Evolutionary conservation across 2,113 vertebrate species (phyloP), one percentile per base, ranked within the genome.

Genomic region (Pelecanoides urinatrix): DNA sequence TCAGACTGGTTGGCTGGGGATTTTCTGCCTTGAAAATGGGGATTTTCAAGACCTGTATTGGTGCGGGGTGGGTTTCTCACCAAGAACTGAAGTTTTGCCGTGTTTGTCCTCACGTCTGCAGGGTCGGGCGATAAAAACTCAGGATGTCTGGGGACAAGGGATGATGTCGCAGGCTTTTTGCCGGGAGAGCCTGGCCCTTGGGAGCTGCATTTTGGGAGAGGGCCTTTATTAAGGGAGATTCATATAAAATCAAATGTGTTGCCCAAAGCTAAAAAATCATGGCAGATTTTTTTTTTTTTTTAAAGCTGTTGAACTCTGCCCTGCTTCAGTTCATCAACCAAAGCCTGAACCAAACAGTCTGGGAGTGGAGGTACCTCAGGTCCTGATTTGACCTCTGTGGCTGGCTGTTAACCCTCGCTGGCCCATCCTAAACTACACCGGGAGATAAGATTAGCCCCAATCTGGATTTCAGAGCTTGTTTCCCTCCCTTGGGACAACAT

Each of bases 271-370:
- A 87, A 82, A 53, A 82, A 88, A 78, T 63, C 11, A 1, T 2
- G 6, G 56, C 30, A 58, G 74, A 12, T 50, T 22, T 49, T 29
- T 74, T n/a, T 73, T 8, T 14, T 34, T 76, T 20, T 52, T 53
- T 25, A 15, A 81, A 85, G 91, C 55, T 76, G 17, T 88, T 97
- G 34, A 90, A 97, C 86, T 97, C 84, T 96, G 71, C 80, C 84
- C 89, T 85, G 83, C 83, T 94, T 95, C 95, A 93, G 82, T 74
- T 90, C 90, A 89, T 62, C 95, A 91, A 94, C 18, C 83, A 75
- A 78, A 94, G 72, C 70, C 0, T 56, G 72, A 92, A 76, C 44
- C 36, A 7, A 68, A 10, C 53, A 94, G 71, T 59, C 44, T 6
- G 0, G 23, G 65, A 92, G 93, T 55, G 65, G 76, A 93, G 94